phyloP scores from a whole-genome alignment of 2,113 vertebrate genomes.

The Podarcis cretensis region DNA sequence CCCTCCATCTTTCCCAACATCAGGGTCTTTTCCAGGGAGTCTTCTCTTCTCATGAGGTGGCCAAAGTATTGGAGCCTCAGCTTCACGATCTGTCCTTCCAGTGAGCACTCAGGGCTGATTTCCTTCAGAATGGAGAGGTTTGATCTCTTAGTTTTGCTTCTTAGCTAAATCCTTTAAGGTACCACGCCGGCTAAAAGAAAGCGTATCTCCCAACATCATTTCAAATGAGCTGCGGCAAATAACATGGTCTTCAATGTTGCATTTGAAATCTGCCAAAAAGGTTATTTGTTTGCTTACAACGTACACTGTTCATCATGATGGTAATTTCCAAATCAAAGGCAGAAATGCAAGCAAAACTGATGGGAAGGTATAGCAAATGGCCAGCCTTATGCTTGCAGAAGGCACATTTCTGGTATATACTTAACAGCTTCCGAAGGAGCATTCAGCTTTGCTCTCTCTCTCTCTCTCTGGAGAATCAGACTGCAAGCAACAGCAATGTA shows the following conservation, averaged over 20 bases:
- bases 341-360: neutral
- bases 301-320: neutral
- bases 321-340: neutral
- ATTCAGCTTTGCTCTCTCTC: neutral
- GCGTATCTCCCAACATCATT: neutral
- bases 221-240: neutral
- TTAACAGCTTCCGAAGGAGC: neutral
- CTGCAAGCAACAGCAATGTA: constrained; percentile 1
- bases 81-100: too few species aligned
- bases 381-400: neutral
- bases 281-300: neutral
- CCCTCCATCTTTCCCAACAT: too few species aligned
- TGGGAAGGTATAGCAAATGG: neutral
- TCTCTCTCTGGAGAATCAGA: neutral
- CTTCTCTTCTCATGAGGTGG: too few species aligned
- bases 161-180: neutral
- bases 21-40: too few species aligned
- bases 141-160: neutral
- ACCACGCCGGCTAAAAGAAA: neutral
- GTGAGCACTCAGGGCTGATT: too few species aligned
- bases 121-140: too few species aligned
- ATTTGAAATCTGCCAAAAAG: neutral
- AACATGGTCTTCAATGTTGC: neutral
- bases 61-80: too few species aligned
- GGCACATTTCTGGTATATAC: neutral